Evolutionary conservation across 2,113 vertebrate genomes (phyloP).

Genomic region (Indicator maculatus): DNA sequence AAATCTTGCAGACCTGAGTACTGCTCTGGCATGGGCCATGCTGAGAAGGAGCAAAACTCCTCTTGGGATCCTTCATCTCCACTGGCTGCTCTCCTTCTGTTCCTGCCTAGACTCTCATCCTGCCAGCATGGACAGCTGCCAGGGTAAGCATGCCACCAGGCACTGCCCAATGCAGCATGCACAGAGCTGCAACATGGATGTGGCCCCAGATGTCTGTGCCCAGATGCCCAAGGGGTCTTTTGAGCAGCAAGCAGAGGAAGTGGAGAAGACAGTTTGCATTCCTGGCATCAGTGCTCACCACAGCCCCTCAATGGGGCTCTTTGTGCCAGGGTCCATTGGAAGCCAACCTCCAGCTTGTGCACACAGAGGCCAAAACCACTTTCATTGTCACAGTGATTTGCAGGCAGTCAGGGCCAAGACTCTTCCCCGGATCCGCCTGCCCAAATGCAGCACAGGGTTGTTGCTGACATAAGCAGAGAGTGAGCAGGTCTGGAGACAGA

Average conservation of each 20-base stretch:
- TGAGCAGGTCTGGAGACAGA: neutral
- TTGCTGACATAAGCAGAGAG: accelerated
- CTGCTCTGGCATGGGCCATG: accelerated
- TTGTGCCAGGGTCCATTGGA: neutral
- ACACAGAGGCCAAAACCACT: neutral
- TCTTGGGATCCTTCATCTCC: neutral
- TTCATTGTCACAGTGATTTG: accelerated
- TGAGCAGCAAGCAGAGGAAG: neutral
- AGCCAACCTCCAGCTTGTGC: neutral
- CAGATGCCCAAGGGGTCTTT: neutral
- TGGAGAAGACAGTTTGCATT: neutral
- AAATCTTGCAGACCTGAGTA: neutral
- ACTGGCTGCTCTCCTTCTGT: neutral
- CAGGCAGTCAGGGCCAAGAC: neutral
- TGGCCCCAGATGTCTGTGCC: neutral
- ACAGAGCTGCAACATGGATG: accelerated
- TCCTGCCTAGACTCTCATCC: neutral
- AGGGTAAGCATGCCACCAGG: neutral
- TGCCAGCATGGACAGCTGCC: neutral
- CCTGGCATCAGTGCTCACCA: accelerated
- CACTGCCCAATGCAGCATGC: neutral
- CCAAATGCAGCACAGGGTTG: accelerated
- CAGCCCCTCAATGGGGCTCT: neutral
- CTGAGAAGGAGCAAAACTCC: neutral
- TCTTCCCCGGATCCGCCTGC: neutral